Evolutionary conservation across 2,888 invertebrate genomes (phyloP).

Genomic region (Ceramica pisi): DNA sequence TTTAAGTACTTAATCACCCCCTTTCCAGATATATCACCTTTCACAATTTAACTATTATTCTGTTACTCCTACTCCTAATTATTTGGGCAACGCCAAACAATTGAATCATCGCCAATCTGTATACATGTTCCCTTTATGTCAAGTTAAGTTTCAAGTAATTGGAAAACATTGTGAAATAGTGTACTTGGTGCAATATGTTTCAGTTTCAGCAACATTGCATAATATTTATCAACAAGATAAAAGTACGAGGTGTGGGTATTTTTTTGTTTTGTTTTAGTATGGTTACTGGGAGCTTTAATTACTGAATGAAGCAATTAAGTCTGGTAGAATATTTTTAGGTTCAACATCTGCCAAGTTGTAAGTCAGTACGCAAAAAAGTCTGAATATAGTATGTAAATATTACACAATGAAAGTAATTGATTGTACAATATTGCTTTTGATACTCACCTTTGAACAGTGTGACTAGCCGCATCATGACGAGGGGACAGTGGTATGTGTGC

Average conservation of each 20-base stretch:
- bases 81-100: neutral
- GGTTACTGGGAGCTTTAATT: neutral
- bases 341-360: neutral
- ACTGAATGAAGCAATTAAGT: neutral
- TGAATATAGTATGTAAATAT: neutral
- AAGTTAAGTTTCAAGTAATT: conserved; percentile 22
- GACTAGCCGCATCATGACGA: conserved; percentile 80
- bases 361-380: neutral
- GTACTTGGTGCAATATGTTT: neutral
- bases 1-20: no score
- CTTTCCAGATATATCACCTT: no score
- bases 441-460: conserved; percentile 85
- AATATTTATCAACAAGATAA: conserved; percentile 38
- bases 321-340: neutral
- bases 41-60: no score
- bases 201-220: conserved; percentile 42
- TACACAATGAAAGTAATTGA: neutral
- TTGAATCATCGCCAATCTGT: no score
- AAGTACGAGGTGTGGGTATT: neutral
- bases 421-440: conserved; percentile 32
- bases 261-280: neutral
- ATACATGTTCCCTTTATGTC: neutral
- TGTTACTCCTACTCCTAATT: neutral
- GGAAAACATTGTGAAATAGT: conserved; percentile 59
- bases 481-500: conserved; percentile 85